Evolutionary conservation across 2,888 invertebrate genomes (phyloP).

Genomic region (Cheilosia vernalis): DNA sequence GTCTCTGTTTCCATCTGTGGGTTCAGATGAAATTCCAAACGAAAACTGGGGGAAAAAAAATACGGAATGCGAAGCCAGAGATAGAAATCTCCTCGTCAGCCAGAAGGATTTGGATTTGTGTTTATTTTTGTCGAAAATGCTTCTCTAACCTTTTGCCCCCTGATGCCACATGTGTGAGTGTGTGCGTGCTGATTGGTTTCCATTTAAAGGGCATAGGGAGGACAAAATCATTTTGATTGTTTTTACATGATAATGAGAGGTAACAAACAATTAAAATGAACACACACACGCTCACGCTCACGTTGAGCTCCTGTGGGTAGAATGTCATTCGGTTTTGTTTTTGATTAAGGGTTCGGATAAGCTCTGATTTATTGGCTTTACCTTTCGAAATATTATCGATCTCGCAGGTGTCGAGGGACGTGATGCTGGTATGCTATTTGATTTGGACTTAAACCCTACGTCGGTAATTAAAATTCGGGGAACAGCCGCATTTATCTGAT

Average conservation of each 20-base stretch:
- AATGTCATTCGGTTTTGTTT: conserved; percentile 7
- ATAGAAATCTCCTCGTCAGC: conserved; percentile 47
- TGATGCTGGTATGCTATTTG: conserved; percentile 23
- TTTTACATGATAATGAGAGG: conserved; percentile 71
- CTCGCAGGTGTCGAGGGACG: conserved; percentile 60
- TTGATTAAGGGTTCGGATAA: conserved; percentile 61
- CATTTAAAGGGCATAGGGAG: conserved; percentile 36
- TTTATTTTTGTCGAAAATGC: conserved; percentile 3
- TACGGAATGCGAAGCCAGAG: not conserved
- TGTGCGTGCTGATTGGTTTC: conserved; percentile 11
- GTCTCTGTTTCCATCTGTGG: not conserved
- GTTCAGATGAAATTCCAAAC: conserved; percentile 7
- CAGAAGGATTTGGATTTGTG: conserved; percentile 27
- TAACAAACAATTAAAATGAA: conserved; percentile 71
- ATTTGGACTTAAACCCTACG: conserved; percentile 2
- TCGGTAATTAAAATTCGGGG: conserved; percentile 59
- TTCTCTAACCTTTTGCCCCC: conserved; percentile 4
- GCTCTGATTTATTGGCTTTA: conserved; percentile 55
- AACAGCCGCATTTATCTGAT: conserved; percentile 53
- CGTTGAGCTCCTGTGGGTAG: conserved; percentile 10
- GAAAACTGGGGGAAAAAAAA: conserved; percentile 1
- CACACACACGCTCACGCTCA: not conserved
- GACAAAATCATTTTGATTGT: conserved; percentile 70
- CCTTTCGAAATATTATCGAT: conserved; percentile 51
- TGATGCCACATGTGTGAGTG: not conserved